Evolutionary conservation across 2,113 vertebrate genomes (phyloP).

Genomic region (Atlantisia rogersi): DNA sequence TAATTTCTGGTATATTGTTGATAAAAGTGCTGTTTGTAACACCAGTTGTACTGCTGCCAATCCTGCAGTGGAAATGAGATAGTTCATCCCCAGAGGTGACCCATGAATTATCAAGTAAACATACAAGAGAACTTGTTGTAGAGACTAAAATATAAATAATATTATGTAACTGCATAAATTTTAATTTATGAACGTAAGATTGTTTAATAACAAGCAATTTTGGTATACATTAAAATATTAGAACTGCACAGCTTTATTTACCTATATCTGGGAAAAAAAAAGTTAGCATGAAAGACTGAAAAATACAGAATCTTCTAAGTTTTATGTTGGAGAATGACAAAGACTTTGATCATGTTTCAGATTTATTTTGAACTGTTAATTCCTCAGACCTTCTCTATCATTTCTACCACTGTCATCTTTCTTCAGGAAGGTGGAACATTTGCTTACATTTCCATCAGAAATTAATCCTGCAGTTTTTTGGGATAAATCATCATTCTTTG

Average conservation of each 20-base stretch:
- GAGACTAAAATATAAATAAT: background rate
- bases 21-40: background rate
- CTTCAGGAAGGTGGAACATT: background rate
- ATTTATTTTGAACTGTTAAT: background rate
- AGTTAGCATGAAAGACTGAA: background rate
- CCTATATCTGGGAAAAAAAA: background rate
- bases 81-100: background rate
- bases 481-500: background rate
- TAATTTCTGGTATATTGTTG: background rate
- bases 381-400: background rate
- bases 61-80: conserved; percentile 18
- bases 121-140: background rate
- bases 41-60: background rate
- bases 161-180: background rate
- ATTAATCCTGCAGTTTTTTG: background rate
- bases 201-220: background rate
- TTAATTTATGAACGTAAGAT: background rate
- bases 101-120: background rate
- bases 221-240: background rate
- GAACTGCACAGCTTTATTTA: background rate
- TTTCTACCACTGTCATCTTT: background rate
- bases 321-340: background rate
- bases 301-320: background rate
- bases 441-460: background rate
- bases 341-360: background rate